Base-by-base conservation (phyloP, 1,140 invertebrate genomes). In the Leptonema lineaticorne region DNA sequence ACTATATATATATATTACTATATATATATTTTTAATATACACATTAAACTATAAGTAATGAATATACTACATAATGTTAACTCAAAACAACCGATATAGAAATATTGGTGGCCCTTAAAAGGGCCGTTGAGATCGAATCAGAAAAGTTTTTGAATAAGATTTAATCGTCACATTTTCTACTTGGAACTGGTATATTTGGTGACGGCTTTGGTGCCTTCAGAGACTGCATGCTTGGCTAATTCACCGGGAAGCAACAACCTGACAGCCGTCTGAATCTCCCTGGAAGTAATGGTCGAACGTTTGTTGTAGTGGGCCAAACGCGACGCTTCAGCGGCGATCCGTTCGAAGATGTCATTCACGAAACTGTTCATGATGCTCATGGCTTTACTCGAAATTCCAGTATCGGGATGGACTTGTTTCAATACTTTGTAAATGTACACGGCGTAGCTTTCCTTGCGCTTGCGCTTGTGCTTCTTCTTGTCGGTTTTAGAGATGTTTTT, bases 361-460 rank as follows among this genome's bases (percentile, higher is more conserved):
- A 90, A 90, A 45, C 79, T 83, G 75, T 85, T 85, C 84, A 86
- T 86, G 74, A 86, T 85, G 26, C 79, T 84, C 84, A 85, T 86
- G 0, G 85, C 84, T 74, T 86, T 86, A 50, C 78, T 80, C 11
- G 86, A 89, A 37, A 91, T 86, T 30, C 88, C 87, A 65, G 86
- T 89, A 74, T 89, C 79, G 1, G 87, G 87, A 75, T 89, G 87
- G 6, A 90, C 88, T 75, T 89, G 87, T 73, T 89, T 88, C 74
- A 92, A 74, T 14, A 92, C 82, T 74, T 90, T 90, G 78, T 87
- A 88, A n/a, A 89, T 82, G 77, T 90, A 91, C 62, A 88, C 87
- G 0, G 84, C 84, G 81, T 90, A 92, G 66, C 82, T 86, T 74
- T 90, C 85, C 80, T 87, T 88, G 80, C 85, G 84, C 77, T 75